These are phyloP conservation scores for Drosophila aldrichi DNA, from an alignment of 2,888 invertebrate genomes.

Conservation along the genomic window DNA sequence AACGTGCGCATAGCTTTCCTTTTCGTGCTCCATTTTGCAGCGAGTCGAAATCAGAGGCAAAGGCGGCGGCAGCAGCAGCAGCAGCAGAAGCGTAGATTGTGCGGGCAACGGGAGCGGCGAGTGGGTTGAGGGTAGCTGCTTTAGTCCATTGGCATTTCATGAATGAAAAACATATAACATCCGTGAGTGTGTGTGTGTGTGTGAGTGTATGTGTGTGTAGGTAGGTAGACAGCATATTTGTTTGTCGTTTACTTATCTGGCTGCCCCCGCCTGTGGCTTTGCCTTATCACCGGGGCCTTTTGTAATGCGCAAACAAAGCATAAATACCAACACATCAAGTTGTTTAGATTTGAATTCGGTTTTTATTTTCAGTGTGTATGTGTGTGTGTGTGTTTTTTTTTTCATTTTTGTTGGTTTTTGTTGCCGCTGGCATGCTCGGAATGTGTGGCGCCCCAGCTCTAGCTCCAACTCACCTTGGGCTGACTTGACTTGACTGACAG, in stretches of 20 bases:
- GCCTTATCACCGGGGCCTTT: slow-evolving; percentile 62
- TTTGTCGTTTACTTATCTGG: slow-evolving; percentile 58
- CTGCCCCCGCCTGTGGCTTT: slow-evolving; percentile 38
- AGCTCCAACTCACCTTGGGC: slow-evolving; percentile 68
- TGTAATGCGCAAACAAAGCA: slow-evolving; percentile 75
- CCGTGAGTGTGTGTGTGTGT: background rate
- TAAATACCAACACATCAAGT: slow-evolving; percentile 72
- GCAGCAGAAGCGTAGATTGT: background rate
- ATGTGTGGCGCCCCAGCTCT: slow-evolving; percentile 53
- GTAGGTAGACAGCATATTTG: slow-evolving; percentile 42
- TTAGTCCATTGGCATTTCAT: slow-evolving; percentile 49
- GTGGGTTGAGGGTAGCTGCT: slow-evolving; percentile 2
- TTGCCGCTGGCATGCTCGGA: slow-evolving; percentile 62
- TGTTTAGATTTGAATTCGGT: slow-evolving; percentile 61
- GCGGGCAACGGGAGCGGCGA: background rate
- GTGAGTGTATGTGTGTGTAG: slow-evolving; percentile 16
- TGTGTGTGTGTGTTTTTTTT: background rate
- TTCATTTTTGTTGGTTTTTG: background rate
- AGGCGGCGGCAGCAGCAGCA: slow-evolving; percentile 2
- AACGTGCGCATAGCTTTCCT: slow-evolving; percentile 66
- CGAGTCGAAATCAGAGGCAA: slow-evolving; percentile 7
- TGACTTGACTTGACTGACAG: slow-evolving; percentile 43
- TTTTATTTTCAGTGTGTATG: slow-evolving; percentile 1
- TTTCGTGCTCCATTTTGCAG: slow-evolving; percentile 68
- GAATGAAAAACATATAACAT: slow-evolving; percentile 59